Conservation (phyloP, 2,797 vertebrate species). For the Karalla daura region DNA sequence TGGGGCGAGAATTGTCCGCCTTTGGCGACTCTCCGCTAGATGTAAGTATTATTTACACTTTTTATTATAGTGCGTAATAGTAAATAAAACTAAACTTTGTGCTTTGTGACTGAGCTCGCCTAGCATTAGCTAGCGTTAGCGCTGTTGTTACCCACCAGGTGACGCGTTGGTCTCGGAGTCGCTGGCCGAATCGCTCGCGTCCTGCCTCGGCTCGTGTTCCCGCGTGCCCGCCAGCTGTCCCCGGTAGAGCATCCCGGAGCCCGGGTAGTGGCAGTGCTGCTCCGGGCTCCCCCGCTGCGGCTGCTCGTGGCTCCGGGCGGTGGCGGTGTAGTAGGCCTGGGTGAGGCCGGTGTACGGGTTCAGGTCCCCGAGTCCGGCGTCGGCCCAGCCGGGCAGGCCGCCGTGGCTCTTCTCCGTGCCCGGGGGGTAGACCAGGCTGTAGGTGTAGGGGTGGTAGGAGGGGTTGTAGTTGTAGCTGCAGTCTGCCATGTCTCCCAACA, state of each 20-base stretch:
- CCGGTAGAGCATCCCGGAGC: conserved; percentile 53
- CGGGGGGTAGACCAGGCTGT: conserved; percentile 74
- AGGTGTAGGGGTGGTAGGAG: conserved; percentile 78
- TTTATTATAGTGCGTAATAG: no score
- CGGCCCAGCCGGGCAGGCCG: conserved; percentile 62
- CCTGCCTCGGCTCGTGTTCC: conserved; percentile 37
- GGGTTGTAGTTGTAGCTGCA: conserved; percentile 80
- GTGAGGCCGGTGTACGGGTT: conserved; percentile 48
- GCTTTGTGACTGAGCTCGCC: no score
- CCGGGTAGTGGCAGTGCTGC: conserved; percentile 54
- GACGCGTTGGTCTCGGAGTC: conserved; percentile 77
- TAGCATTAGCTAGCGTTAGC: fast-evolving
- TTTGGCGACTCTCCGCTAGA: no score
- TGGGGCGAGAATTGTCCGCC: no score
- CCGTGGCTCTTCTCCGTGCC: conserved; percentile 68
- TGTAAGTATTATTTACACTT: no score
- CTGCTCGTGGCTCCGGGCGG: conserved; percentile 26
- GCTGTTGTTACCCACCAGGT: conserved; percentile 68
- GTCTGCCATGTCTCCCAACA: conserved; percentile 72
- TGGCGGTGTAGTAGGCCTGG: conserved; percentile 54
- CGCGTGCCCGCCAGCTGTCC: conserved; percentile 55
- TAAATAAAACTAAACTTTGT: no score
- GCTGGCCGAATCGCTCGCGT: conserved; percentile 68
- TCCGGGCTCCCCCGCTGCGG: conserved; percentile 66
- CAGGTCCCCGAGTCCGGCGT: conserved; percentile 43